Conservation (phyloP, 2,113 vertebrate species). For the Ptyas mucosa region DNA sequence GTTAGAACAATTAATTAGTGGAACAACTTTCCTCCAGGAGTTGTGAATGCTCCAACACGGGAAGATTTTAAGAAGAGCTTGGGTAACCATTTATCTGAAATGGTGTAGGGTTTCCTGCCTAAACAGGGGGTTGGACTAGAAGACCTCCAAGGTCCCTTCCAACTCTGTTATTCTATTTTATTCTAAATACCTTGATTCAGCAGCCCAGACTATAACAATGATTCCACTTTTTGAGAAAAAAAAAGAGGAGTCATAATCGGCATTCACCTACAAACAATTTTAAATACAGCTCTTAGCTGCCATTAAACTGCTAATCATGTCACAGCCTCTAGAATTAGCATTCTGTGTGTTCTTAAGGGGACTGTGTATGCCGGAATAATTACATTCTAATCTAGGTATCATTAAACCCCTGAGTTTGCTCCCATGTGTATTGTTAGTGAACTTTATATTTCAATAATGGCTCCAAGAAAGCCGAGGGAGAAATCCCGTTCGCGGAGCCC, state of each 20-base stretch:
- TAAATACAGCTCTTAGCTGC: not conserved
- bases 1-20: too few species aligned
- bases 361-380: slow-evolving; percentile 15
- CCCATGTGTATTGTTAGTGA: not conserved
- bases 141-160: too few species aligned
- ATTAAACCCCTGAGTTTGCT: slow-evolving; percentile 24
- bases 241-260: slow-evolving; percentile 14
- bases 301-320: slow-evolving; percentile 19
- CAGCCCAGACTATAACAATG: not conserved
- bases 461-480: slow-evolving; percentile 19
- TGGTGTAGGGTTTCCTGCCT: too few species aligned
- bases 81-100: too few species aligned
- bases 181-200: not conserved
- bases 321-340: slow-evolving; percentile 13
- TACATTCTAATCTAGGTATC: slow-evolving; percentile 14
- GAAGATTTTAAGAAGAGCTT: too few species aligned
- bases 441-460: not conserved
- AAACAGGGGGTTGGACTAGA: too few species aligned
- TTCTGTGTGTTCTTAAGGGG: slow-evolving; percentile 10
- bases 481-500: not conserved
- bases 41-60: too few species aligned
- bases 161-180: too few species aligned
- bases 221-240: not conserved
- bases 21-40: too few species aligned
- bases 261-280: slow-evolving; percentile 10